Evolutionary conservation across 2,113 vertebrate genomes (phyloP), one percentile per base, ranked within the genome.

Genomic region (Xenus cinereus): DNA sequence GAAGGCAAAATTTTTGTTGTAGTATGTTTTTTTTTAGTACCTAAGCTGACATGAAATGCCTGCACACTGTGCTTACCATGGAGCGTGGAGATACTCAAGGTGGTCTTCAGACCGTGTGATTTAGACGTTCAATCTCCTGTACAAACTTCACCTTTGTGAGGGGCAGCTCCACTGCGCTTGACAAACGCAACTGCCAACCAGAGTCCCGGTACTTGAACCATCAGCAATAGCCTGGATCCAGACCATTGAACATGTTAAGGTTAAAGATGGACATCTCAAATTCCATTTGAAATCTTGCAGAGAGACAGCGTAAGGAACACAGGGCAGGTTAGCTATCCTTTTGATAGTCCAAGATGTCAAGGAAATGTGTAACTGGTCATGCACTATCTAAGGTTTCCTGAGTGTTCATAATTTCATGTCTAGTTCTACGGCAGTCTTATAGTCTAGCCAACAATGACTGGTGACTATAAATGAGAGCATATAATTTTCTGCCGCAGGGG

Each of bases 311-410:
- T 33, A 78, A 84, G n/a, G 20, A 72, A 60, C 2, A 3, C 17
- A 67, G 24, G 18, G 26, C 4, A 77, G 14, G 27, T 23, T 11
- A 51, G 14, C 21, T 37, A 28, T 30, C 16, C 32, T 84, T 89
- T 72, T 21, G 26, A n/a, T 26, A 81, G 48, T 8, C 28, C 9
- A 51, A 27, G 23, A 28, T 15, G 24, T 73, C 68, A 81, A 57
- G 56, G 54, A 66, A 83, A 88, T 3, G 24, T 27, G 5, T 32
- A 63, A 51, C 46, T 78, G 28, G 20, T 71, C 43, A 81, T 32
- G 30, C 0, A 0, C 48, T 74, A 24, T 12, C 24, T 37, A 10
- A 86, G 84, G n/a, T 27, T 78, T 81, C 30, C 35, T 4, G 20
- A 66, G 21, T 2, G 6, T 21, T 56, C 39, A n/a, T 57, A 56